Evolutionary conservation across 2,113 vertebrate genomes (phyloP).

Genomic region (Montifringilla adamsi): DNA sequence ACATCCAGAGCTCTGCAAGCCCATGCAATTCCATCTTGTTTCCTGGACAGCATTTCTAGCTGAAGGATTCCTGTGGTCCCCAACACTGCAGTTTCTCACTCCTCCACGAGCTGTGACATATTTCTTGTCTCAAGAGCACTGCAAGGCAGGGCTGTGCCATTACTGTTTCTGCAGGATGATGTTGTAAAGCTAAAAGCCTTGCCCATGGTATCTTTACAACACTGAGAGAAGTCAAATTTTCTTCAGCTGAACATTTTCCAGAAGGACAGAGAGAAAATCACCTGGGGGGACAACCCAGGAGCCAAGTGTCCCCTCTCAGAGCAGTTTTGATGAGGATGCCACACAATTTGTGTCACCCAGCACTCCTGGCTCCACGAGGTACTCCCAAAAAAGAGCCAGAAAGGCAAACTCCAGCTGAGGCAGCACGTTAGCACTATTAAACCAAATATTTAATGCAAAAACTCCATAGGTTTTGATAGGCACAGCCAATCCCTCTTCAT

Average conservation of each 20-base stretch:
- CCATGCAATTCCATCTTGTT: background rate
- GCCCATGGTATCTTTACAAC: fast-evolving
- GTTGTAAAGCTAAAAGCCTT: background rate
- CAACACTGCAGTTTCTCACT: background rate
- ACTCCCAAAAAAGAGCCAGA: background rate
- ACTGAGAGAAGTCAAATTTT: background rate
- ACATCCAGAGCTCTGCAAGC: background rate
- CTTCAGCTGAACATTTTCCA: background rate
- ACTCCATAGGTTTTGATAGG: background rate
- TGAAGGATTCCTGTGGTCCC: background rate
- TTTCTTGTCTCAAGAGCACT: background rate
- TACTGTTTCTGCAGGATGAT: background rate
- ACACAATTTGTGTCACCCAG: background rate
- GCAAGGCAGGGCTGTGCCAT: background rate
- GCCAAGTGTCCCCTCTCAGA: background rate
- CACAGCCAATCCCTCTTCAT: background rate
- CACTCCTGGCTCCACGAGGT: background rate
- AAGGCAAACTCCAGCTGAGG: background rate
- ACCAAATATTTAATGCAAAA: background rate
- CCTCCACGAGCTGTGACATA: fast-evolving
- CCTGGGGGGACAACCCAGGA: background rate
- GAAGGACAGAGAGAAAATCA: background rate
- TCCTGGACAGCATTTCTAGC: background rate
- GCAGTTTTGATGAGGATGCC: background rate
- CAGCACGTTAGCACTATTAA: background rate